Base-by-base conservation (phyloP, 1,140 invertebrate genomes). In the Delia radicum region DNA sequence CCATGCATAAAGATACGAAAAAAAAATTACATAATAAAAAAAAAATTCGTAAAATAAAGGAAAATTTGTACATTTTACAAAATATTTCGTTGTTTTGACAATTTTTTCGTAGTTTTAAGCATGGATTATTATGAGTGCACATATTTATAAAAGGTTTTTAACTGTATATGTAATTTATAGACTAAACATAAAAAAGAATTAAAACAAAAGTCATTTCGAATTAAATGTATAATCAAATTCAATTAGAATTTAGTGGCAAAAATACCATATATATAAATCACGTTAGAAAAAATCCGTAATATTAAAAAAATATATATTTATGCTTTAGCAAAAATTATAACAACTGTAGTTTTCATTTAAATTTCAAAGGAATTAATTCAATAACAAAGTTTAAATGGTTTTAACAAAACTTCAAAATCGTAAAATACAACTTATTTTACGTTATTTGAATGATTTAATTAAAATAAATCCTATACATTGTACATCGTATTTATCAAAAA, bases 381-480 rank as follows among this genome's bases (percentile, higher is more conserved):
- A 26, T 28, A 2, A 28, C 15, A 21, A 55, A 63, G 24, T 15
- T 21, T 3, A 37, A 27, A 63, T 63, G 62, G 33, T 37, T 7
- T 10, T 63, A 2, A 5, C 10, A 3, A 12, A 27, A 12, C 62
- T 69, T 15, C 65, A 33, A 1, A 33, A 37, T 8, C 29, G n/a
- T 8, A 69, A 69, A 33, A 31, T 31, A 2, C 72, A 73, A 73
- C 48, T 18, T 6, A 13, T 28, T 55, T 21, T 73, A 28, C 24
- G 61, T 21, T 75, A 27, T 75, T 12, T 48, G 10, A 65, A 71
- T 3, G 46, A 72, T 69, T 69, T 71, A 15, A 8, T 46, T 13
- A 61, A 46, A n/a, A 2, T n/a, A 27, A 61, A 48, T 55, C 48
- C 72, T 2, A 55, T 75, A 28, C 74, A 75, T 71, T 65, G 74